A percentile compares a stretch with the other conserved stretches of the same genome.
These are phyloP conservation scores for Ctenochaetus hawaiiensis DNA, from an alignment of 2,797 vertebrate species.

Conservation along the genomic window DNA sequence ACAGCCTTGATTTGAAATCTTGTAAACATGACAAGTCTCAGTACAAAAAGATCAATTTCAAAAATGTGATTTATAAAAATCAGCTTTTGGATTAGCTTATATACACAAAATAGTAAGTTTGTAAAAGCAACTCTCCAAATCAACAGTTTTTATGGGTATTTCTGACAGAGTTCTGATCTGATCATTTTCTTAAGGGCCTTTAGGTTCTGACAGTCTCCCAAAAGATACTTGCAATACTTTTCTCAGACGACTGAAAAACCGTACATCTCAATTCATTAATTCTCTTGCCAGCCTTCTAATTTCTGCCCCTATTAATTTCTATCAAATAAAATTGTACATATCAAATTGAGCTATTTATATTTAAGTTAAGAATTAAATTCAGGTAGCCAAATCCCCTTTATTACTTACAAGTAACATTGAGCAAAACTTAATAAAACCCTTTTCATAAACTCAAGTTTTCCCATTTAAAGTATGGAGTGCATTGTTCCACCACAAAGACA, in stretches of 20 bases:
- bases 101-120: not conserved
- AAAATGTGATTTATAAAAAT: not conserved
- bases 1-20: not conserved
- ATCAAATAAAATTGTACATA: too few relatives aligned
- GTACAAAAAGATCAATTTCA: not conserved
- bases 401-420: not conserved
- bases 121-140: not conserved
- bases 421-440: not conserved
- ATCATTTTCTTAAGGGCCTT: not conserved
- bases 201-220: not conserved
- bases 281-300: too few relatives aligned
- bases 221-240: not conserved
- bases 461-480: conserved; percentile 37
- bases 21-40: not conserved
- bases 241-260: not conserved
- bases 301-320: too few relatives aligned
- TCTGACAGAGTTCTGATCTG: not conserved
- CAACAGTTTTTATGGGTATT: not conserved
- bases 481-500: conserved; percentile 56
- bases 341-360: not conserved
- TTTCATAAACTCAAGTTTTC: conserved; percentile 25
- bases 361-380: not conserved
- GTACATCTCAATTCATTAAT: too few relatives aligned
- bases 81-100: not conserved
- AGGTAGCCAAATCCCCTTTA: not conserved